Evolutionary conservation across 2,888 invertebrate species (phyloP), one percentile per base, ranked within the genome.

Genomic region (Cetonia aurata): DNA sequence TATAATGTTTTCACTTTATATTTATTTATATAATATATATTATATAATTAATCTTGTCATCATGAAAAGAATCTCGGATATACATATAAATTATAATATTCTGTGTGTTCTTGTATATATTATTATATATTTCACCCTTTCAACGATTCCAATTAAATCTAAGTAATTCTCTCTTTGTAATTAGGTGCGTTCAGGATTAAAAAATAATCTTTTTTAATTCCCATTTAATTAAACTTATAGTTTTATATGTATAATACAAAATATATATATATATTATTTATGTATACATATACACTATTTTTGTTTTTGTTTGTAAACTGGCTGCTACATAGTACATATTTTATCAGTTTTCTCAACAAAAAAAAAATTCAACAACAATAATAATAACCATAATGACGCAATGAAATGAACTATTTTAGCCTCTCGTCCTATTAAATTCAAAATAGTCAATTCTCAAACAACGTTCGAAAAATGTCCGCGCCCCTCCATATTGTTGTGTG

Each of bases 291-390:
- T 70, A 66, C 48, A 70, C 57, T 70, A 66, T 66, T 62, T 70
- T 37, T 37, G 4, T 3, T 37, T 37, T 37, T 37, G 8, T 37
- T 37, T 37, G 37, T 17, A 70, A 71, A 73, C 73, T 72, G 74
- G 74, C 74, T 74, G 74, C 72, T 74, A 73, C 73, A 67, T 69
- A 73, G 71, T 71, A 67, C 41, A 65, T 50, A 41, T 65, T 65
- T 65, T 62, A 62, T 50, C 33, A 10, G 25, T 60, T 31, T 50
- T 41, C 52, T 65, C 57, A 69, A 72, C 65, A 72, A 71, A 37
- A 37, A 71, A 71, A 57, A 66, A 72, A 41, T 52, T 41, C 17
- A 15, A 37, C 41, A 65, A 65, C 46, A 60, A 46, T 65, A 50
- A 65, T 50, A 65, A 31, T 33, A 56, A 8, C 13, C 44, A 44